These are phyloP conservation scores for Prunella fulvescens DNA, from an alignment of 2,113 vertebrate species.

Conservation along the genomic window DNA sequence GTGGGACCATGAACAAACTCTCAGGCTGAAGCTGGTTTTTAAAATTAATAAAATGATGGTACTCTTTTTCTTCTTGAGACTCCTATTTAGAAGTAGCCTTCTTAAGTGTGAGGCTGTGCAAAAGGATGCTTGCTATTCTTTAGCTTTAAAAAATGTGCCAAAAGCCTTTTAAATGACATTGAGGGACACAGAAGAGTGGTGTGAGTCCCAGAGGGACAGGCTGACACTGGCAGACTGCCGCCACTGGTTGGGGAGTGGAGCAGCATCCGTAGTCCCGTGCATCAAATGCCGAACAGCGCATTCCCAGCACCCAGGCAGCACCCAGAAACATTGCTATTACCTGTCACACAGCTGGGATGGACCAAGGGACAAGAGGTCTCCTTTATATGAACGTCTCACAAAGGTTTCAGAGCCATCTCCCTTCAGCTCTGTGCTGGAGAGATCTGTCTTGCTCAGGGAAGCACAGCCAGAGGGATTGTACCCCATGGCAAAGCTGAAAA, in stretches of 20 bases:
- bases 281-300: rapidly evolving
- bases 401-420: background rate
- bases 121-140: rapidly evolving
- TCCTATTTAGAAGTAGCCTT: background rate
- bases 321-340: rapidly evolving
- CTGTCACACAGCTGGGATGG: background rate
- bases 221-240: rapidly evolving
- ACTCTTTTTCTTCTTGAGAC: background rate
- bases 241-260: background rate
- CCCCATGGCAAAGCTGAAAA: background rate
- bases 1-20: background rate
- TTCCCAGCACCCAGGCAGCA: background rate
- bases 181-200: rapidly evolving
- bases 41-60: rapidly evolving
- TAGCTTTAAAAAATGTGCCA: background rate
- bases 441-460: background rate
- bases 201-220: background rate
- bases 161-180: background rate
- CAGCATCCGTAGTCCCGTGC: rapidly evolving
- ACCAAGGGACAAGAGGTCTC: rapidly evolving
- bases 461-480: background rate
- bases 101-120: rapidly evolving
- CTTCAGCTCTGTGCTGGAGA: background rate
- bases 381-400: background rate
- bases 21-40: background rate